Conservation (phyloP, 2,797 vertebrate genomes). For the Poliocrania exsul region DNA sequence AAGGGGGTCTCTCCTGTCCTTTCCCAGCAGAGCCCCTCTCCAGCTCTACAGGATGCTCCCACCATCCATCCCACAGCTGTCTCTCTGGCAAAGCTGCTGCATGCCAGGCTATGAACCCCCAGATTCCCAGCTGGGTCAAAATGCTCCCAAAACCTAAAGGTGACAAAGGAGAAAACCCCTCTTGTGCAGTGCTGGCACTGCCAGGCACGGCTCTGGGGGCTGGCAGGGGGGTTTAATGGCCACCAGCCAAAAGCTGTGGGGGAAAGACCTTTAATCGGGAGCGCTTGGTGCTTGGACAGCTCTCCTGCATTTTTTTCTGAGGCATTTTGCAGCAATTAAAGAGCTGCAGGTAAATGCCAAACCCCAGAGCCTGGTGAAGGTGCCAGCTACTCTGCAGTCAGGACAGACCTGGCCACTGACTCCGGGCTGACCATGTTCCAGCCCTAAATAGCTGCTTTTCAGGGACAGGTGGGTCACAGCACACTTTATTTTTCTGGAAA, state of each 20-base stretch:
- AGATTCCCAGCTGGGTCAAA: background rate
- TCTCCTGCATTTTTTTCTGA: background rate
- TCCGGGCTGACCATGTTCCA: background rate
- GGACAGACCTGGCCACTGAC: constrained; percentile 21
- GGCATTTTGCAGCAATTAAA: constrained; percentile 40
- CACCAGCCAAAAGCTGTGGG: background rate
- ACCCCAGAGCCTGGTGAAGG: constrained; percentile 34
- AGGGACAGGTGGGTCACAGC: constrained; percentile 68
- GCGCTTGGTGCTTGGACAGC: background rate
- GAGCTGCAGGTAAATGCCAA: constrained; percentile 58
- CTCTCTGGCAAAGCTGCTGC: background rate
- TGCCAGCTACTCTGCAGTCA: constrained; percentile 35
- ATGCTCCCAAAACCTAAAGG: background rate
- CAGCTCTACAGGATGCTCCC: background rate
- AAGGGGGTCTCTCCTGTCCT: background rate
- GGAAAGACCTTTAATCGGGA: background rate
- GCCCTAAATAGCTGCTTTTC: constrained; percentile 53
- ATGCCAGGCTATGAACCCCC: rapidly evolving
- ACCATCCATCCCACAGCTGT: rapidly evolving
- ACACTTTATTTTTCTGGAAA: constrained; percentile 57
- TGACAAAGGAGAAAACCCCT: background rate
- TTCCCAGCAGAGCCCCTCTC: background rate
- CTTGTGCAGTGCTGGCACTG: background rate
- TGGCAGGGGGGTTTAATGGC: background rate
- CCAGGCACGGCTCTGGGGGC: background rate